Evolutionary conservation across 2,797 vertebrate genomes (phyloP), one percentile per base, ranked within the genome.

Genomic region (Eutrigla gurnardus): DNA sequence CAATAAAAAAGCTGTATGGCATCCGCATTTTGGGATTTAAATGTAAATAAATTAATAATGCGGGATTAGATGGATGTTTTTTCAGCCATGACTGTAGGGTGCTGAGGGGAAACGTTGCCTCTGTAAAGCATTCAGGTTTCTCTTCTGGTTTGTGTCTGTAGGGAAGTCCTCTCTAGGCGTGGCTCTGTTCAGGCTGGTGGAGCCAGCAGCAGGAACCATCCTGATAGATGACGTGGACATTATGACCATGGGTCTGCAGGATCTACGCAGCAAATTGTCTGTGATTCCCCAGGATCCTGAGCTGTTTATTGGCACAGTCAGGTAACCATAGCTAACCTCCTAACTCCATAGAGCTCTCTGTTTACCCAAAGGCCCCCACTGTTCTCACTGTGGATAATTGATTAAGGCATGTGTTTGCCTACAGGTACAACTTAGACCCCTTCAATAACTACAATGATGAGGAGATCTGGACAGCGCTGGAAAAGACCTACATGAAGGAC

Each of bases 201-300:
- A 97, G 84, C 92, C 95, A 0, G 78, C 89, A 3, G 67, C 75
- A 3, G 95, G 95, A n/a, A 93, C 91, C 2, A 93, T 96, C 80
- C 39, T 95, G 32, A 95, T 96, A 3, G 96, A 96, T 1, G 88
- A 82, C 0, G 70, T 96, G 64, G 94, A 95, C 71, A 91, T 95
- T 46, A 78, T 85, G 72, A 61, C 78, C 3, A 85, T 96, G 1
- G 92, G 91, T 17, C 85, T 97, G 82, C 77, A 95, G 71, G 95
- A 96, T 70, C 93, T 96, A 54, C 93, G 96, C 75, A 94, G 93
- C 78, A 96, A 95, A 77, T 85, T 96, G 70, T 96, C 96, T 0
- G 78, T 96, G 83, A 96, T 96, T 77, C 96, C 96, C 9, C 96
- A 96, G 92, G 95, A 96, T 68, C 95, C 95, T 1, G 93, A 96